Conservation (phyloP, 2,888 invertebrate genomes). For the Mimumesa dahlbomi region DNA sequence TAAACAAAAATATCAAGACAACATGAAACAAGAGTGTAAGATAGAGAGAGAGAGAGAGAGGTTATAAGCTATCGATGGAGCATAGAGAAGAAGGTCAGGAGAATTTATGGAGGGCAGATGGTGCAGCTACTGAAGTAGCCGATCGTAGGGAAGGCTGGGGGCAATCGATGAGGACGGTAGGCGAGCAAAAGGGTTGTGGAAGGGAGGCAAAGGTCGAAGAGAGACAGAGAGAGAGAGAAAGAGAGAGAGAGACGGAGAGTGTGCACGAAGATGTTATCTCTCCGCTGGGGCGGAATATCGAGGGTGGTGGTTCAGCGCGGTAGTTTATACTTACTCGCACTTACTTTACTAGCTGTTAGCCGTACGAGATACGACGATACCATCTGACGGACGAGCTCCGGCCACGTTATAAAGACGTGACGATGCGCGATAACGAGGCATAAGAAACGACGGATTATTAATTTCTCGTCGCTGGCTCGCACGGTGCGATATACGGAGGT, state of each 20-base stretch:
- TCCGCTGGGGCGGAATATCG: constrained; percentile 71
- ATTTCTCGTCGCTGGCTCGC: constrained; percentile 56
- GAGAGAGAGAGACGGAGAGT: constrained; percentile 37
- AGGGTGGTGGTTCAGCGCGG: constrained; percentile 67
- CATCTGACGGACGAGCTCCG: constrained; percentile 72
- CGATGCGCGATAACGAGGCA: constrained; percentile 70
- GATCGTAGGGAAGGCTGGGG: constrained; percentile 64
- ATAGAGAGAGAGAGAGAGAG: constrained; percentile 2
- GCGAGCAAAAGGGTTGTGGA: constrained; percentile 61
- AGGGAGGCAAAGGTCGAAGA: constrained; percentile 32
- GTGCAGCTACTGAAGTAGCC: constrained; percentile 64
- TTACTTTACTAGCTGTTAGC: constrained; percentile 72
- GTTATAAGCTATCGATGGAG: constrained; percentile 44
- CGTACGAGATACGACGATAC: constrained; percentile 72
- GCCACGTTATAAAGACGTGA: constrained; percentile 74
- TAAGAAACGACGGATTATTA: constrained; percentile 70
- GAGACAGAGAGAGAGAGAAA: constrained; percentile 10
- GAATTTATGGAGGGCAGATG: constrained; percentile 64
- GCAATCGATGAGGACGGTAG: constrained; percentile 59
- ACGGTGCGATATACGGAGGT: constrained; percentile 26
- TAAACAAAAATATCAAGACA: too few relatives aligned
- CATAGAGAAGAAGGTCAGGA: constrained; percentile 55
- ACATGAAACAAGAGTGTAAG: neutral
- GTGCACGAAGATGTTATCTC: constrained; percentile 71
- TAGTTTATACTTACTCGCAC: constrained; percentile 74